Evolutionary conservation across 1,140 invertebrate species (phyloP), one percentile per base, ranked within the genome.

Genomic region (Polypedilum vanderplanki): DNA sequence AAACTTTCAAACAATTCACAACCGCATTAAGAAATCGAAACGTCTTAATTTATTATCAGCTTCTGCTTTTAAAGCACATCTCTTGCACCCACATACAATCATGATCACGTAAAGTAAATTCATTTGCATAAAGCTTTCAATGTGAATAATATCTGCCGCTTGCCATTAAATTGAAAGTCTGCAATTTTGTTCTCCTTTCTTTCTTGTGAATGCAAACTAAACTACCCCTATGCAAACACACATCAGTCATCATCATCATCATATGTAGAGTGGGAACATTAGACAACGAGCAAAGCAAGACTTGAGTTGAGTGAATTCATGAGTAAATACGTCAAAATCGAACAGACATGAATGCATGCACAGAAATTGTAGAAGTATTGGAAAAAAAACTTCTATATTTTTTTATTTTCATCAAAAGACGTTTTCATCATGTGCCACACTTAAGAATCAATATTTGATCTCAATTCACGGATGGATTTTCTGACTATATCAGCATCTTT

Each of bases 371-470:
- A 15, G 8, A n/a, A n/a, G 46, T n/a, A n/a, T n/a, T n/a, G n/a
- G n/a, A n/a, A n/a, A n/a, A 12, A 4, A 12, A 57, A 15, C 46
- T 57, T 57, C n/a, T n/a, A 41, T 46, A 46, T 46, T 46, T 46
- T 46, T 46, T 46, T 9, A 46, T 57, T 57, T 57, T n/a, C 46
- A 57, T 57, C 46, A 57, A 57, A 57, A 57, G 46, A 57, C 9
- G 46, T 57, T 57, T 57, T 57, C 46, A 57, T 57, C 46, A 57
- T 57, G 2, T 33, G 46, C 46, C 46, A 57, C 46, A 57, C 46
- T 57, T 57, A 57, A 57, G 46, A 57, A 57, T 57, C 46, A 57
- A 57, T 57, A 57, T 57, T 57, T 57, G 46, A 57, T 57, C 46
- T 57, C 10, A 12, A 57, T 57, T 57, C 46, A 57, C n/a, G 46